phyloP scores from a whole-genome alignment of 2,888 invertebrate genomes.

The Nephrotoma appendiculata region DNA sequence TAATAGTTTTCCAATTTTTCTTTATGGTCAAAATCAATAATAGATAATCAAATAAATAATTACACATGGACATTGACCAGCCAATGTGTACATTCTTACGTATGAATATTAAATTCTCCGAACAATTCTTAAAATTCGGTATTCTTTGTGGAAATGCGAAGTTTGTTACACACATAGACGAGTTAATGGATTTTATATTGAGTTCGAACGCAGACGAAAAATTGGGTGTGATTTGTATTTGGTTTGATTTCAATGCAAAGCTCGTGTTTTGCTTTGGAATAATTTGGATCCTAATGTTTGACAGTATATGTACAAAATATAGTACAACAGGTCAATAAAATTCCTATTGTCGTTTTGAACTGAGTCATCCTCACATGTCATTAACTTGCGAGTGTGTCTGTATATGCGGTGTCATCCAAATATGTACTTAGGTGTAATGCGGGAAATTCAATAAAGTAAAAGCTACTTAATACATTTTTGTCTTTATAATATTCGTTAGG shows the following conservation, averaged over 20 bases:
- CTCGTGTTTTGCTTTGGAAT: too few relatives aligned
- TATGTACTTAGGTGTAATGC: too few relatives aligned
- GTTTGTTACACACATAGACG: too few relatives aligned
- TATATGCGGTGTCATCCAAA: too few relatives aligned
- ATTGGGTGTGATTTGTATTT: not conserved
- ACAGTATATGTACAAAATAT: not conserved
- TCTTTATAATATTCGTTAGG: too few relatives aligned
- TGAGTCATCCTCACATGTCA: not conserved
- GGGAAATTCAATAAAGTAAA: too few relatives aligned
- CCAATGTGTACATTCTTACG: not conserved
- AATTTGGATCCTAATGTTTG: not conserved
- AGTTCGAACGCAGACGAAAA: too few relatives aligned
- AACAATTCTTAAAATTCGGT: not conserved
- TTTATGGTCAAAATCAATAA: not conserved
- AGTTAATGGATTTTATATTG: too few relatives aligned
- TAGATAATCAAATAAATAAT: not conserved
- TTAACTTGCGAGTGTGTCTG: too few relatives aligned
- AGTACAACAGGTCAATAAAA: not conserved
- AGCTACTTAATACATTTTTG: too few relatives aligned
- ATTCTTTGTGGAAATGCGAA: not conserved
- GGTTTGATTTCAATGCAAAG: not conserved
- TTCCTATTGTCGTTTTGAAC: not conserved
- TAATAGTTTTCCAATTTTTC: not conserved
- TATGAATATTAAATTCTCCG: not conserved
- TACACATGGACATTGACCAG: not conserved